phyloP scores from a whole-genome alignment of 2,888 invertebrate genomes.

The Acrobasis suavella region DNA sequence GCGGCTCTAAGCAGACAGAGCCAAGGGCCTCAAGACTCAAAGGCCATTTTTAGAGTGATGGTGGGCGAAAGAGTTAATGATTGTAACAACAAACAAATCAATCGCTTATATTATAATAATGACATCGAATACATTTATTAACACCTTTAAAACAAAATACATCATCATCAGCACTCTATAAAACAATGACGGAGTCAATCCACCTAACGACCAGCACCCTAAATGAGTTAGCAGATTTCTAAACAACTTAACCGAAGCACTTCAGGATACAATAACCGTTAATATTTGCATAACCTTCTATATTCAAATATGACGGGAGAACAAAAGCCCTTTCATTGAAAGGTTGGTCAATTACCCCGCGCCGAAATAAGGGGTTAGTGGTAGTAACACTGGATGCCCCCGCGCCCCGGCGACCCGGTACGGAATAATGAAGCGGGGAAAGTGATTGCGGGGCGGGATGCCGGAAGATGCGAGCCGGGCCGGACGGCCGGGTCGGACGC shows the following conservation, averaged over 20 bases:
- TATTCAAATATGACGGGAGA: slow-evolving; percentile 21
- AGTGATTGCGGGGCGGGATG: slow-evolving; percentile 52
- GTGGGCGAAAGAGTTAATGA: too few relatives aligned
- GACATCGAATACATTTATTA: not conserved
- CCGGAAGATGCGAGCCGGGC: slow-evolving; percentile 63
- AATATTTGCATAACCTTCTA: slow-evolving; percentile 22
- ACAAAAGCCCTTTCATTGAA: slow-evolving; percentile 20
- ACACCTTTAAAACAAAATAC: not conserved
- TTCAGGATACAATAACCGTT: slow-evolving; percentile 20
- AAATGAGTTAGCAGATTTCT: slow-evolving; percentile 6
- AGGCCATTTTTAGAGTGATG: too few relatives aligned
- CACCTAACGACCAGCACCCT: not conserved
- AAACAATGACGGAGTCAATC: slow-evolving; percentile 12
- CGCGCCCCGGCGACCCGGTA: slow-evolving; percentile 71
- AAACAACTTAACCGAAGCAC: slow-evolving; percentile 17
- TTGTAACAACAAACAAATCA: too few relatives aligned
- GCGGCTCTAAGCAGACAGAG: too few relatives aligned
- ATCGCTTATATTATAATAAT: not conserved
- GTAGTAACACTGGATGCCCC: slow-evolving; percentile 55
- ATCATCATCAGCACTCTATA: not conserved
- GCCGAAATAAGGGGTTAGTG: slow-evolving; percentile 14
- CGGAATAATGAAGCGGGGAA: slow-evolving; percentile 66
- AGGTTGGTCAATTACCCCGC: slow-evolving; percentile 33
- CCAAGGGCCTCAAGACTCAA: too few relatives aligned
- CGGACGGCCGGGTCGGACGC: slow-evolving; percentile 57